Evolutionary conservation across 2,113 vertebrate species (phyloP), one percentile per base, ranked within the genome.

Genomic region (Balaeniceps rex): DNA sequence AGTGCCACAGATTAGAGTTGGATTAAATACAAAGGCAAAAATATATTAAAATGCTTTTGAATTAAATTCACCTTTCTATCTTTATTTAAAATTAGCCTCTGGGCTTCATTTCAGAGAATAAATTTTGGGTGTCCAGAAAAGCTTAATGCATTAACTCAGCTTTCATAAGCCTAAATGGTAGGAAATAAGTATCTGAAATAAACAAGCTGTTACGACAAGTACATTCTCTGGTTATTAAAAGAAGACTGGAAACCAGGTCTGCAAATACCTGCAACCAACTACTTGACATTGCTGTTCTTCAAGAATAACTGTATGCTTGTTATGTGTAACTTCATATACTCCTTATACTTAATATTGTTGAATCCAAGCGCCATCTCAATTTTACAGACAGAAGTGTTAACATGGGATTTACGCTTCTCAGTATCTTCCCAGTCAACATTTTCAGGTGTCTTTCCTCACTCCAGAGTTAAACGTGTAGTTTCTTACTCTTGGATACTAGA

Each of bases 1-100:
- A 87, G 28, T 24, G 31, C 33, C 54, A 79, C 29, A 78, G 26
- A 70, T 90, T 40, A 90, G 8, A 55, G 49, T 3, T 33, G 31
- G 46, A 87, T 84, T 79, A 90, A 93, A 83, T 22, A 40, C 36
- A 92, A 93, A 91, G n/a, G 36, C 38, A 95, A 69, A 89, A 88
- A 64, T 36, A 49, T 4, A 94, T 64, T 82, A 44, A 82, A 92
- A 79, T 18, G 34, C 28, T 82, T 81, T 6, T 42, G 28, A 95
- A 87, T 92, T 81, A 44, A 93, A 68, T 68, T 52, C n/a, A 75
- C 12, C 19, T 71, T 92, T 92, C 19, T 52, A 69, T 13, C 10
- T 81, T 65, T 33, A 94, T 34, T 74, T 63, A 55, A 88, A 88
- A 61, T 68, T 65, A 81, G 31, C 52, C 57, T 72, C 57, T 57